phyloP scores from a whole-genome alignment of 2,888 invertebrate genomes.

The Quadroppia sp. region DNA sequence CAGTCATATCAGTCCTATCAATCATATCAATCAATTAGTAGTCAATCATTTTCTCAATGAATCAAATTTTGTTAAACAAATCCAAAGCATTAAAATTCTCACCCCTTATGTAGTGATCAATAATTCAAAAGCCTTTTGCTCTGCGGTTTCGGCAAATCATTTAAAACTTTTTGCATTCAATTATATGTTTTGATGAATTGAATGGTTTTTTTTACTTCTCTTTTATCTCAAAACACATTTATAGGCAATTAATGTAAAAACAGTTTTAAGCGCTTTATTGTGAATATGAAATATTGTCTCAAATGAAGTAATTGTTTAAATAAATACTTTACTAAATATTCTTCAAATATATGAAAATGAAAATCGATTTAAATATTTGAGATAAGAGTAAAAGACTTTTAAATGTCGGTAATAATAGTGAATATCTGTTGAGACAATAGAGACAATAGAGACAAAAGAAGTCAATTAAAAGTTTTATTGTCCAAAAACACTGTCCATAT shows the following conservation, averaged over 20 bases:
- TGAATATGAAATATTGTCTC: not conserved
- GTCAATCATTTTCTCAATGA: not conserved
- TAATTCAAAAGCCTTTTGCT: not conserved
- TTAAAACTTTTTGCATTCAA: not conserved
- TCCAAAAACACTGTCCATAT: not conserved
- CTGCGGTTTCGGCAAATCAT: not conserved
- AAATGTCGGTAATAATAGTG: too few relatives aligned
- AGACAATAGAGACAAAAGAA: not conserved
- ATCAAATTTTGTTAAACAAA: not conserved
- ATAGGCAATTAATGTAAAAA: slow-evolving; percentile 4
- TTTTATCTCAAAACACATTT: slow-evolving; percentile 4
- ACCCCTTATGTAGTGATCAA: not conserved
- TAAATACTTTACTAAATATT: not conserved
- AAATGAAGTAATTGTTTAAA: slow-evolving; percentile 3
- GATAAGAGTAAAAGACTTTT: not conserved
- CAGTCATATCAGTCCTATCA: slow-evolving; percentile 1
- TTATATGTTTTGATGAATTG: not conserved
- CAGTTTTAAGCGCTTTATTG: not conserved
- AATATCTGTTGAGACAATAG: too few relatives aligned
- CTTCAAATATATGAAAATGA: not conserved
- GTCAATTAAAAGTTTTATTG: not conserved
- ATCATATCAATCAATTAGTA: slow-evolving; percentile 6
- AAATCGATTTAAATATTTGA: slow-evolving; percentile 13
- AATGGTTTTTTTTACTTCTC: not conserved
- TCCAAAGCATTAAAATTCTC: not conserved